Evolutionary conservation across 1,140 invertebrate species (phyloP).

Genomic region (Brachionus calyciflorus): DNA sequence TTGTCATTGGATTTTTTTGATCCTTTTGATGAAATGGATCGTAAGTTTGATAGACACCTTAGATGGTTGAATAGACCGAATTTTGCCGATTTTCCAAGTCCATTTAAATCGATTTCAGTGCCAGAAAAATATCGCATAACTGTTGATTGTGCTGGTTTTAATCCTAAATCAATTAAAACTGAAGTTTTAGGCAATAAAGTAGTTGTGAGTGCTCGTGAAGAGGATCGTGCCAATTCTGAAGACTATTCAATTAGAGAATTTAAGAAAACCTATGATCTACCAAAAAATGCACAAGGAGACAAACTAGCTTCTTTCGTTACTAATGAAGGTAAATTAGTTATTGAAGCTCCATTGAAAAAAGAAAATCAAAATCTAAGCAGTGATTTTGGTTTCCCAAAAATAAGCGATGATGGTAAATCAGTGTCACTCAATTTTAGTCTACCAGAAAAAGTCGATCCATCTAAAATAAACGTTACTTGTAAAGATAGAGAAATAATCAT

Average conservation of each 20-base stretch:
- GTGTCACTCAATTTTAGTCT: constrained; percentile 17
- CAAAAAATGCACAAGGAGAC: neutral
- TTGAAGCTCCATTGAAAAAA: constrained; percentile 29
- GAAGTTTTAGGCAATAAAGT: constrained; percentile 30
- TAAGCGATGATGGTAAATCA: constrained; percentile 40
- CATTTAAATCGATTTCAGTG: neutral
- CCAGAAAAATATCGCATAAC: constrained; percentile 44
- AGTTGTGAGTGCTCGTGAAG: constrained; percentile 15
- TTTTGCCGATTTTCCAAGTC: neutral
- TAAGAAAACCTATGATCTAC: constrained; percentile 42
- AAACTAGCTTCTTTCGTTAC: constrained; percentile 27
- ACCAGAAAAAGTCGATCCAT: constrained; percentile 33
- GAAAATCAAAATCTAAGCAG: constrained; percentile 4
- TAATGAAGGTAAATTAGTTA: neutral
- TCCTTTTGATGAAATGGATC: constrained; percentile 27
- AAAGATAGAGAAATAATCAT: constrained; percentile 37
- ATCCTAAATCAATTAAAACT: constrained; percentile 38
- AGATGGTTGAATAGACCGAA: neutral
- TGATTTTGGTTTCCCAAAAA: constrained; percentile 3
- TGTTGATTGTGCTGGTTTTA: constrained; percentile 30
- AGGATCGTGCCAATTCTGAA: constrained; percentile 4
- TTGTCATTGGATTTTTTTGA: constrained; percentile 9
- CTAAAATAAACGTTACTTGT: constrained; percentile 41
- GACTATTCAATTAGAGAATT: constrained; percentile 38
- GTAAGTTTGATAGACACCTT: constrained; percentile 4